Base-by-base conservation (phyloP, 2,113 vertebrate genomes). In the Megaleporinus macrocephalus region DNA sequence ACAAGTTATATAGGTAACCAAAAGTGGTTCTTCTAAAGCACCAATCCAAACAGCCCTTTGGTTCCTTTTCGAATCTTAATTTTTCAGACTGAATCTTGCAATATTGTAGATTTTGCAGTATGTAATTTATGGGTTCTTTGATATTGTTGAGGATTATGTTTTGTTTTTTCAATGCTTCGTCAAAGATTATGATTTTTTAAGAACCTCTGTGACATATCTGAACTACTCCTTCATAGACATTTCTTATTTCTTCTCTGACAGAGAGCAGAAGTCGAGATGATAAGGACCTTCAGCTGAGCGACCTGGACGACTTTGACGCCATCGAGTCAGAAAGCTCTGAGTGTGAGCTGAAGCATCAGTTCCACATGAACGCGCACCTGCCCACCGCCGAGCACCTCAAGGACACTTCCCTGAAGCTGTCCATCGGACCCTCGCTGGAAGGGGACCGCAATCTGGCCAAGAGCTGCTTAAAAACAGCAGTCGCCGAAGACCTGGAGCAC, bases 231-330 rank as follows among this genome's bases (percentile, higher is more conserved):
- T 10, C 70, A 61, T 47, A 2, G 55, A 7, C 82, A 15, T 53
- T 73, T 83, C 11, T 68, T 59, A 9, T 75, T 24, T 61, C 5
- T 61, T 61, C 22, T 53, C 75, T 72, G 68, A 66, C 92, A 97
- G 97, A 96, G 36, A 93, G 89, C 86, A 90, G 89, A n/a, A 89
- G 93, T 90, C 96, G 96, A 84, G 93, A 95, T 0, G 96, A 97
- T 86, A 98, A 98, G 88, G 96, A 97, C 26, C 94, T 98, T 24
- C 96, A 97, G 89, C 89, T 98, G 73, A 99, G 97, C 84, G 98
- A 98, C 88, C 78, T 99, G 91, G 97, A 99, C 16, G 97, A 98
- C 80, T 96, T 98, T 70, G 97, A 97, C 83, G 89, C 96, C 1
- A 94, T 97, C 24, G 97, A 98, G 88, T 95, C 96, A 0, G 97